phyloP scores from a whole-genome alignment of 2,113 vertebrate species.

The Oostethus manadensis region DNA sequence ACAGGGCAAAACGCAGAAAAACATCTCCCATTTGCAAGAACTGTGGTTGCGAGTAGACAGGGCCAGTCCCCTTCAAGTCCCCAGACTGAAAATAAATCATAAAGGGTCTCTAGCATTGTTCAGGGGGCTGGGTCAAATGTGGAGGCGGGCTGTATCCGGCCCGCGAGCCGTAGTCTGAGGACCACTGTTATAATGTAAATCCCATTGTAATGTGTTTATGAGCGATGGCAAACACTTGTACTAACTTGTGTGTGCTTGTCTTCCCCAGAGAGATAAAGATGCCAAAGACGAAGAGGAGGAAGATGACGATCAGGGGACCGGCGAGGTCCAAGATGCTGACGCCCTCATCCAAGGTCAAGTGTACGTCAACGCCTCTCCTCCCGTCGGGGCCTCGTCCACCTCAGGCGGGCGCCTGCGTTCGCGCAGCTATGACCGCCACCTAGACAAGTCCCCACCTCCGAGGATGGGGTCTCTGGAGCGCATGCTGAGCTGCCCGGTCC shows the following conservation, averaged over 20 bases:
- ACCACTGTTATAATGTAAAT: background rate
- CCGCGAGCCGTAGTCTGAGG: too few relatives aligned
- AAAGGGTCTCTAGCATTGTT: too few relatives aligned
- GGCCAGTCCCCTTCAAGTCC: too few relatives aligned
- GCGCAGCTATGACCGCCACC: conserved; percentile 91
- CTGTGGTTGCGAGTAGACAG: too few relatives aligned
- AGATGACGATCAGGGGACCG: conserved; percentile 4
- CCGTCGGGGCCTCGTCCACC: conserved; percentile 33
- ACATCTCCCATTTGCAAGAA: too few relatives aligned
- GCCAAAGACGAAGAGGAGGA: conserved; percentile 9
- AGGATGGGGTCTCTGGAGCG: conserved; percentile 86
- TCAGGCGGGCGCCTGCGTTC: conserved; percentile 73
- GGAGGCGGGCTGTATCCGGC: too few relatives aligned
- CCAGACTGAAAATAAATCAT: too few relatives aligned
- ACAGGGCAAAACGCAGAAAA: too few relatives aligned
- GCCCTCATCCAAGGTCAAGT: conserved; percentile 82
- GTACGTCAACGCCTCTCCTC: conserved; percentile 86
- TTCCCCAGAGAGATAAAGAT: background rate
- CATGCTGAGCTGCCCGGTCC: conserved; percentile 93
- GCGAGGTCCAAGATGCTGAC: conserved; percentile 20
- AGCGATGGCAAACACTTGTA: too few relatives aligned
- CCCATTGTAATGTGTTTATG: background rate
- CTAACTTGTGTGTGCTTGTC: too few relatives aligned
- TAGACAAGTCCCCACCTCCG: conserved; percentile 77
- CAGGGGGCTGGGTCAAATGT: too few relatives aligned